Evolutionary conservation across 2,797 vertebrate species (phyloP).

Genomic region (Etheostoma perlongum): DNA sequence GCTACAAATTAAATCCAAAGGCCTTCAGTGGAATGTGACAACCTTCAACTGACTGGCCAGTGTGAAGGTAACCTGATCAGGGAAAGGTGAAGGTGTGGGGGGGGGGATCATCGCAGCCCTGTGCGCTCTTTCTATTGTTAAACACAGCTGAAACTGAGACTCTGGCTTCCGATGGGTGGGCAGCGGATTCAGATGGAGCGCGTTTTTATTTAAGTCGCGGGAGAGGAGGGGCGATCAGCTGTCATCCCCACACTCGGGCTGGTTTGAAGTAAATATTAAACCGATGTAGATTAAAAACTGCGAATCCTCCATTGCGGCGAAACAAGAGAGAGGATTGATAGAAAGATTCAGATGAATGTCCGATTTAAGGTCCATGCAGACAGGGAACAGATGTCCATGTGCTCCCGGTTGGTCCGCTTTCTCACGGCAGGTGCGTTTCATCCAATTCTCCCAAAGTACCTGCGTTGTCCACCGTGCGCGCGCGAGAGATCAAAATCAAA

Average conservation of each 20-base stretch:
- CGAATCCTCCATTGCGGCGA: slow-evolving; percentile 39
- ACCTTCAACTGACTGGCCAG: not conserved
- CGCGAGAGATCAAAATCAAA: slow-evolving; percentile 8
- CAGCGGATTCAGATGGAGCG: slow-evolving; percentile 66
- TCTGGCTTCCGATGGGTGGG: slow-evolving; percentile 35
- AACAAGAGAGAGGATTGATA: not conserved
- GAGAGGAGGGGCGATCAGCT: slow-evolving; percentile 80
- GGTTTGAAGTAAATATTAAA: slow-evolving; percentile 41
- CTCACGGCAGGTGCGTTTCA: slow-evolving; percentile 70
- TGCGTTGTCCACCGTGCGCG: slow-evolving; percentile 37
- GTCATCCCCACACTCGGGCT: slow-evolving; percentile 67
- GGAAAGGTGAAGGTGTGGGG: slow-evolving; percentile 32
- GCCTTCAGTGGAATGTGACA: slow-evolving; percentile 8
- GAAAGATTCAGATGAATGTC: slow-evolving; percentile 30
- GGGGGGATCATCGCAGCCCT: slow-evolving; percentile 31
- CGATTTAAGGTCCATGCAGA: slow-evolving; percentile 24
- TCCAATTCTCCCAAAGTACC: slow-evolving; percentile 51
- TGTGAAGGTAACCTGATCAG: slow-evolving; percentile 35
- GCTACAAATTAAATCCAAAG: slow-evolving; percentile 33
- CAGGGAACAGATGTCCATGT: slow-evolving; percentile 55
- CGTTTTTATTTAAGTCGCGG: slow-evolving; percentile 70
- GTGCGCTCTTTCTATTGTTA: slow-evolving; percentile 68
- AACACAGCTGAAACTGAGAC: slow-evolving; percentile 46
- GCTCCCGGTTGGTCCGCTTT: slow-evolving; percentile 49
- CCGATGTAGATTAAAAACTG: slow-evolving; percentile 19